phyloP scores from a whole-genome alignment of 2,888 invertebrate species.

The Phanerotoma sp. region DNA sequence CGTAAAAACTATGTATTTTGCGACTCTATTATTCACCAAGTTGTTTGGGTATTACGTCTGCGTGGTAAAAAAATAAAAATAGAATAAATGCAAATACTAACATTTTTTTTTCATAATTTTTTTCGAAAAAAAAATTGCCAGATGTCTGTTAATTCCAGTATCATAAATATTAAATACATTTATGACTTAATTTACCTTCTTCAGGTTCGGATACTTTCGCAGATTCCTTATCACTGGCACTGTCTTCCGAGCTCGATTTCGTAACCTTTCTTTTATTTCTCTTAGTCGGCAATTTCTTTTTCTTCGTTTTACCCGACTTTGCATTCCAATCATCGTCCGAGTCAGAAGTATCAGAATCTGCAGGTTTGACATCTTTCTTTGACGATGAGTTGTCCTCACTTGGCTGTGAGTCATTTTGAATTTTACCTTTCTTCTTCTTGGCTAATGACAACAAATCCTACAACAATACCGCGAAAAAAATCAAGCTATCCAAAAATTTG shows the following conservation, averaged over 20 bases:
- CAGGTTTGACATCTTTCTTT: constrained; percentile 48
- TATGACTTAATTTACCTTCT: no score
- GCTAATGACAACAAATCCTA: constrained; percentile 81
- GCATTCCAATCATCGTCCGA: constrained; percentile 61
- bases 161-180: constrained; percentile 1
- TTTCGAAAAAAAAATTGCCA: not conserved
- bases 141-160: no score
- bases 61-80: not conserved
- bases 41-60: no score
- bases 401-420: constrained; percentile 53
- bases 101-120: not conserved
- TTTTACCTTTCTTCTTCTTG: constrained; percentile 71
- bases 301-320: constrained; percentile 52
- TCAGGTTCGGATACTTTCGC: constrained; percentile 74
- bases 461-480: not conserved
- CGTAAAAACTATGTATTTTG: no score
- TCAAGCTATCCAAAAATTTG: constrained; percentile 7
- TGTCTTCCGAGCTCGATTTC: constrained; percentile 57
- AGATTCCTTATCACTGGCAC: constrained; percentile 57
- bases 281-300: constrained; percentile 55
- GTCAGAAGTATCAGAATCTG: constrained; percentile 61
- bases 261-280: constrained; percentile 57
- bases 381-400: constrained; percentile 47
- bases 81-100: not conserved
- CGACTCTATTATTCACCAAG: no score